A percentile compares a stretch with the other conserved stretches of the same genome.
Conservation (phyloP, 1,140 invertebrate genomes). For the Drosophila lacertosa region DNA sequence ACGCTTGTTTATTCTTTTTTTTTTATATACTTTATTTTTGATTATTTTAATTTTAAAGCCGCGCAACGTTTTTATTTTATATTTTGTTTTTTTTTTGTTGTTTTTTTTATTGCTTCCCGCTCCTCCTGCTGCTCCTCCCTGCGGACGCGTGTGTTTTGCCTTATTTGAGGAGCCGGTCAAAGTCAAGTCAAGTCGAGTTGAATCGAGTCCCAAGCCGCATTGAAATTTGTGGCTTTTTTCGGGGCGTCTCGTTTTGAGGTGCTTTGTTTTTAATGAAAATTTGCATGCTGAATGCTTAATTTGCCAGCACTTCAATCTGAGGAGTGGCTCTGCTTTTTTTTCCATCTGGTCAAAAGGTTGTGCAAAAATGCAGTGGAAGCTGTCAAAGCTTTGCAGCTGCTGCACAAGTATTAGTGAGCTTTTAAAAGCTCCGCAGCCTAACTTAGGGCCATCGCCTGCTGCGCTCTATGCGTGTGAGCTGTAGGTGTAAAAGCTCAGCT, state of each 20-base stretch:
- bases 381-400: neutral
- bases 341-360: slow-evolving; percentile 58
- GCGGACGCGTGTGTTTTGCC: slow-evolving; percentile 31
- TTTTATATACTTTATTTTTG: slow-evolving; percentile 63
- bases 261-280: slow-evolving; percentile 75
- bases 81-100: slow-evolving; percentile 61
- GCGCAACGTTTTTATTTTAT: slow-evolving; percentile 36
- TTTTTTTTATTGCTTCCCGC: no score
- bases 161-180: slow-evolving; percentile 64
- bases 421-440: neutral
- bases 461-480: neutral
- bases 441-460: neutral
- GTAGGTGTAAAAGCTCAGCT: neutral
- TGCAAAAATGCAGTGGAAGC: slow-evolving; percentile 14
- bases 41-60: slow-evolving; percentile 79
- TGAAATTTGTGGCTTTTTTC: slow-evolving; percentile 45
- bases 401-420: slow-evolving; percentile 26
- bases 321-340: slow-evolving; percentile 20
- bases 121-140: slow-evolving; percentile 18
- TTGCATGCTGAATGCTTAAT: slow-evolving; percentile 79
- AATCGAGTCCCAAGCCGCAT: slow-evolving; percentile 31
- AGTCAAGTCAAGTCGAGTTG: slow-evolving; percentile 44
- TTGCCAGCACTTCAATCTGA: slow-evolving; percentile 24
- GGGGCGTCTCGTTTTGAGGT: slow-evolving; percentile 30
- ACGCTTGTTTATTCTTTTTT: slow-evolving; percentile 58